Evolutionary conservation across 2,113 vertebrate species (phyloP).

Genomic region (human (Homo sapiens)): DNA sequence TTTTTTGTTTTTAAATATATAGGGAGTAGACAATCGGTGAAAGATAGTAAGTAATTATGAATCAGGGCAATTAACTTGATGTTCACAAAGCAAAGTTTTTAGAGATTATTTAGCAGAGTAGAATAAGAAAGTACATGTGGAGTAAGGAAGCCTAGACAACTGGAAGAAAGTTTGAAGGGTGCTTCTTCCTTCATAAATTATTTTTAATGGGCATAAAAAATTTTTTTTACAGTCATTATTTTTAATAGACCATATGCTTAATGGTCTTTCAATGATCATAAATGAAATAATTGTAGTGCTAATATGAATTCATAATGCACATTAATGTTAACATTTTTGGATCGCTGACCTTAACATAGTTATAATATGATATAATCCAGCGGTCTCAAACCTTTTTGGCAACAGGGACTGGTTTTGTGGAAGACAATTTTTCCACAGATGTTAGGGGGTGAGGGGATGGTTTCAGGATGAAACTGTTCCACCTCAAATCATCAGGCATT

Average conservation of each 20-base stretch:
- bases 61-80: not conserved
- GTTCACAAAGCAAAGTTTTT: not conserved
- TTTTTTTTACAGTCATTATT: not conserved
- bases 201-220: not conserved
- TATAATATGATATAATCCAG: not conserved
- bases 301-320: not conserved
- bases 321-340: not conserved
- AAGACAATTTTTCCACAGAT: too few species aligned
- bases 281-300: not conserved
- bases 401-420: too few species aligned
- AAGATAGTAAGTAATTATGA: not conserved
- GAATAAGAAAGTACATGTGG: not conserved
- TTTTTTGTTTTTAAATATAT: not conserved
- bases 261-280: not conserved
- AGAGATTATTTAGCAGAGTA: not conserved
- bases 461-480: too few species aligned
- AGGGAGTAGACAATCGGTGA: not conserved
- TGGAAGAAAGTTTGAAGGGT: not conserved
- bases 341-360: not conserved
- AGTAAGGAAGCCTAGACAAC: not conserved
- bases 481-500: too few species aligned
- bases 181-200: not conserved
- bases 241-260: not conserved
- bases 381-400: too few species aligned
- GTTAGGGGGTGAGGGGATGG: too few species aligned